Percentiles rank a stretch among this genome's conserved stretches.
Evolutionary conservation across 2,797 vertebrate species (phyloP).

Genomic region (Darevskia nairensis): DNA sequence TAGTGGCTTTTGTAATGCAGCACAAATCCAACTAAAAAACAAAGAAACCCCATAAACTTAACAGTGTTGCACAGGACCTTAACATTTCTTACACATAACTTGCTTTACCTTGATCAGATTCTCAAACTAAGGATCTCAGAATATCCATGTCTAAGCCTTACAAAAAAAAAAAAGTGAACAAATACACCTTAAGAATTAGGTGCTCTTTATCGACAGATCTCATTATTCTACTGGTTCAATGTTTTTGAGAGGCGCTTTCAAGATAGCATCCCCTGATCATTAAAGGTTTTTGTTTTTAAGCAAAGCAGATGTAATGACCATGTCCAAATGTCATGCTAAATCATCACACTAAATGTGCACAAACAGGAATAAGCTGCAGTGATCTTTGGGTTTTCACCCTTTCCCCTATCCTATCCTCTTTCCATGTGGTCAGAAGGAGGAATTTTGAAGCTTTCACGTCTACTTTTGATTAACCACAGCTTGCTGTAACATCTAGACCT

Average conservation of each 20-base stretch:
- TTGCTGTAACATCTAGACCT: not conserved
- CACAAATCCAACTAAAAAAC: constrained; percentile 74
- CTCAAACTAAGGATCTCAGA: constrained; percentile 73
- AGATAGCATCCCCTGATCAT: constrained; percentile 73
- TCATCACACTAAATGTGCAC: not conserved
- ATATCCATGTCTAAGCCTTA: constrained; percentile 79
- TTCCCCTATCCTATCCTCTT: not conserved
- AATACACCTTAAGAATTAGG: constrained; percentile 73
- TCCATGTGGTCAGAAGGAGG: not conserved
- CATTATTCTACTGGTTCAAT: constrained; percentile 59
- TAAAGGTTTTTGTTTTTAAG: constrained; percentile 74
- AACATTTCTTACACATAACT: constrained; percentile 73
- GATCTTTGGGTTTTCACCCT: not conserved
- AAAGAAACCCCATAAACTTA: constrained; percentile 53
- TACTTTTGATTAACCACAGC: not conserved
- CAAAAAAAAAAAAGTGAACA: constrained; percentile 76
- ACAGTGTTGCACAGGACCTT: constrained; percentile 75
- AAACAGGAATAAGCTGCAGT: not conserved
- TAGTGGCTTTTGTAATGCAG: constrained; percentile 80
- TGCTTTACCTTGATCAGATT: constrained; percentile 66
- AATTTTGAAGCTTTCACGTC: not conserved
- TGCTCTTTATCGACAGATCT: constrained; percentile 71
- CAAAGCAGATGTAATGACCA: constrained; percentile 67
- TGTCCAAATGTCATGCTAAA: not conserved
- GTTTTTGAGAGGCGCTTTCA: constrained; percentile 65